Evolutionary conservation across 2,797 vertebrate genomes (phyloP).

Genomic region (Platalea minor): DNA sequence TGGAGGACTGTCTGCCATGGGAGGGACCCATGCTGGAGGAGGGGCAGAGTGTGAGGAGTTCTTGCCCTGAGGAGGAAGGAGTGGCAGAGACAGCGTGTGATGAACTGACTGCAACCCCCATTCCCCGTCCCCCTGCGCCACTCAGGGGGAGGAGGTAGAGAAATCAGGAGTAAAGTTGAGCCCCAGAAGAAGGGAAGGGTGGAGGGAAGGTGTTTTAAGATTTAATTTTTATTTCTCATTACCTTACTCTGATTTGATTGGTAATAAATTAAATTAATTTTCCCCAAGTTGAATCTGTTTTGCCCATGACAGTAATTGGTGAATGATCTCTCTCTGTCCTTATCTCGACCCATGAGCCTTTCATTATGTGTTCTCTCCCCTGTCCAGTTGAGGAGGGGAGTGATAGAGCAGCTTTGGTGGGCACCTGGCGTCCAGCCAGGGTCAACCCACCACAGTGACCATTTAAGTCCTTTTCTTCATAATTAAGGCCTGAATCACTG

Average conservation of each 20-base stretch:
- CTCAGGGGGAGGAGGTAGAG: neutral
- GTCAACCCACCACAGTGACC: neutral
- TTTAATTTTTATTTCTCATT: neutral
- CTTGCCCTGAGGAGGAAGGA: too few relatives aligned
- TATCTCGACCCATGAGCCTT: too few relatives aligned
- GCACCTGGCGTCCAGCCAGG: neutral
- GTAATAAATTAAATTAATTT: neutral
- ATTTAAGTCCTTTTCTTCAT: neutral
- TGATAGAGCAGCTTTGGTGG: neutral
- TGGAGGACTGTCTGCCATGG: too few relatives aligned
- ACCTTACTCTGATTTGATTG: neutral
- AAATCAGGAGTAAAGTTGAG: fast-evolving
- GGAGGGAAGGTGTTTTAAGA: neutral
- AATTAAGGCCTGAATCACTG: slow-evolving; percentile 1
- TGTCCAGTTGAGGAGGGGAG: neutral
- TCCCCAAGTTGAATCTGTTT: neutral
- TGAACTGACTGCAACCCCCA: too few relatives aligned
- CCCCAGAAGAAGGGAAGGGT: neutral
- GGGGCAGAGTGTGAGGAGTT: too few relatives aligned
- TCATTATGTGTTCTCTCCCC: neutral
- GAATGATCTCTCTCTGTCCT: too few relatives aligned
- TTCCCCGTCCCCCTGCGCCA: too few relatives aligned
- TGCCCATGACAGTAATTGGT: neutral
- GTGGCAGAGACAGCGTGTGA: too few relatives aligned
- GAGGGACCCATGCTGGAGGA: too few relatives aligned